These are phyloP conservation scores for Zoanthus sansibaricus DNA, from an alignment of 92 coral and sea anemone species.

Conservation along the genomic window DNA sequence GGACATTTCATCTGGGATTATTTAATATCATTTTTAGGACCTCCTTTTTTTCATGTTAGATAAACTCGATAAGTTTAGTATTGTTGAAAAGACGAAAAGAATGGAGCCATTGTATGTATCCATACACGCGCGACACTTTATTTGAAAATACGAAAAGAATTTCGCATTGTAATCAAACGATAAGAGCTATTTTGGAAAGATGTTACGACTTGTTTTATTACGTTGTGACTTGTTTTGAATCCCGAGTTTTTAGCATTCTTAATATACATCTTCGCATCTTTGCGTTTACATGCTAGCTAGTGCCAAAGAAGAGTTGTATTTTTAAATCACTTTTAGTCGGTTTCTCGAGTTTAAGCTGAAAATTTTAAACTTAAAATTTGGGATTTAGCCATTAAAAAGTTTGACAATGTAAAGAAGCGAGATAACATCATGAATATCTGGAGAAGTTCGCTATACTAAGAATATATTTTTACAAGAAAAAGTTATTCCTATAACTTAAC, in stretches of 20 bases:
- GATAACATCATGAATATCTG: background rate
- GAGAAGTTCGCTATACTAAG: background rate
- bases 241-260: too few relatives aligned
- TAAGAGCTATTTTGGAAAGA: too few relatives aligned
- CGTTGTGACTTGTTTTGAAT: too few relatives aligned
- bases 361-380: background rate
- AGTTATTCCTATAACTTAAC: background rate
- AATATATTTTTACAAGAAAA: background rate
- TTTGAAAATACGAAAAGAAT: too few relatives aligned
- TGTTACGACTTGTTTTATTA: too few relatives aligned
- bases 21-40: background rate
- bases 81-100: background rate
- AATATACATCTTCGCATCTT: too few relatives aligned
- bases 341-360: too few relatives aligned
- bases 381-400: background rate
- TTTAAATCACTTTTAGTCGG: background rate
- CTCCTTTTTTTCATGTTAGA: background rate
- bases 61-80: background rate
- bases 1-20: slow-evolving; percentile 16
- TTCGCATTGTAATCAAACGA: too few relatives aligned
- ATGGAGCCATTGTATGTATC: too few relatives aligned
- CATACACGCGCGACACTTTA: too few relatives aligned
- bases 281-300: too few relatives aligned
- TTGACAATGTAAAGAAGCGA: background rate
- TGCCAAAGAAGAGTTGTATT: too few relatives aligned